Percentiles rank a stretch among this genome's conserved stretches.
Evolutionary conservation across 2,888 invertebrate genomes (phyloP).

Genomic region (Coelopa pilipes): DNA sequence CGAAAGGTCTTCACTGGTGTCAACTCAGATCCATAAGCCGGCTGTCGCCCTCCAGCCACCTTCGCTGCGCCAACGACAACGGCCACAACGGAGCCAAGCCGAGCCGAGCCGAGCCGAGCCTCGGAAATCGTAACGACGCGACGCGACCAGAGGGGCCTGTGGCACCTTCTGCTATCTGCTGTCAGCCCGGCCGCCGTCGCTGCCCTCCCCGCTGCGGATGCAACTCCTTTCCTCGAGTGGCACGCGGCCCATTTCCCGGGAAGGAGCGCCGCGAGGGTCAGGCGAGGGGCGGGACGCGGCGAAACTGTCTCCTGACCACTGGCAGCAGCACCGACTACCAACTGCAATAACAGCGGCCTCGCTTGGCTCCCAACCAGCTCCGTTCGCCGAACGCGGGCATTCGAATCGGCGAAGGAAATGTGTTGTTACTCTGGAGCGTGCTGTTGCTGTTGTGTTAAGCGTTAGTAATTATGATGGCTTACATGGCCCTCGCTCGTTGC

Average conservation of each 20-base stretch:
- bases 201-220: background rate
- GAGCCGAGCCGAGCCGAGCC: too few relatives aligned
- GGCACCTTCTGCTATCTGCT: conserved; percentile 20
- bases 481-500: conserved; percentile 1
- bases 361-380: background rate
- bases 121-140: too few relatives aligned
- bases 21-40: conserved; percentile 47
- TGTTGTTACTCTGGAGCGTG: too few relatives aligned
- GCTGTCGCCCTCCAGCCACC: background rate
- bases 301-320: conserved; percentile 10
- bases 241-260: background rate
- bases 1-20: conserved; percentile 64
- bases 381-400: background rate
- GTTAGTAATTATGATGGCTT: conserved; percentile 14
- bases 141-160: background rate
- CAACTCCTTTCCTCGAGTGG: background rate
- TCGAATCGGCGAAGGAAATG: conserved; percentile 18
- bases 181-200: background rate
- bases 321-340: background rate
- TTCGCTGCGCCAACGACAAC: too few relatives aligned
- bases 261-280: too few relatives aligned
- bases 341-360: background rate
- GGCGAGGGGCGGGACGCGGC: too few relatives aligned
- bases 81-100: background rate
- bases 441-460: conserved; percentile 7